phyloP scores from a whole-genome alignment of 92 coral and sea anemone genomes.

The Blastomussa wellsi region DNA sequence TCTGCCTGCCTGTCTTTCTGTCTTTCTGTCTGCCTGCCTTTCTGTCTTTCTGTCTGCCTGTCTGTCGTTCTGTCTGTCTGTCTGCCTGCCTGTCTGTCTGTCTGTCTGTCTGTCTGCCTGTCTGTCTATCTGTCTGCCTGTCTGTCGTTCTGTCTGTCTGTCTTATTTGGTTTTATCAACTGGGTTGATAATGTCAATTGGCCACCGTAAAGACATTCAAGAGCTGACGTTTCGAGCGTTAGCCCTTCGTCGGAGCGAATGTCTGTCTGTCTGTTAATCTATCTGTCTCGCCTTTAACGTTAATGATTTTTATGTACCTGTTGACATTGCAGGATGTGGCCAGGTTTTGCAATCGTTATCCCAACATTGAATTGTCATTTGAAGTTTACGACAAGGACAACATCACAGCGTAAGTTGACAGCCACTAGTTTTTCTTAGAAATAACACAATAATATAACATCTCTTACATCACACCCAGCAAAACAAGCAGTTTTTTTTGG shows the following conservation, averaged over 20 bases:
- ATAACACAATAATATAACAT: background rate
- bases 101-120: background rate
- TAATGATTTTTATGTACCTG: background rate
- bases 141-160: background rate
- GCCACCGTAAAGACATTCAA: too few species aligned
- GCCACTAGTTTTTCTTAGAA: background rate
- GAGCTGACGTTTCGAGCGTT: too few species aligned
- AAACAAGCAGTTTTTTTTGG: background rate
- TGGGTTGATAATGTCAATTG: too few species aligned
- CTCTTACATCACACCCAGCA: too few species aligned
- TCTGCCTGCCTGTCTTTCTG: background rate
- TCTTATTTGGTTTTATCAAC: too few species aligned
- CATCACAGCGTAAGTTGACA: conserved; percentile 82
- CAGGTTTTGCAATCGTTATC: conserved; percentile 96
- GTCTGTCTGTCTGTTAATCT: background rate
- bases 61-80: background rate
- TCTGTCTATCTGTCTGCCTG: background rate
- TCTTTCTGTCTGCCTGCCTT: background rate
- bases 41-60: background rate
- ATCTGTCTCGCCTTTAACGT: too few species aligned
- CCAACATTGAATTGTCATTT: conserved; percentile 91
- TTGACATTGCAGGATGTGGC: conserved; percentile 89
- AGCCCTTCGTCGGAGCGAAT: too few species aligned
- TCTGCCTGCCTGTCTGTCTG: background rate
- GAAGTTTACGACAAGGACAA: conserved; percentile 81